A percentile compares a stretch with the other conserved stretches of the same genome.
Evolutionary conservation across 2,888 invertebrate genomes (phyloP).

Genomic region (Tetropium fuscum): DNA sequence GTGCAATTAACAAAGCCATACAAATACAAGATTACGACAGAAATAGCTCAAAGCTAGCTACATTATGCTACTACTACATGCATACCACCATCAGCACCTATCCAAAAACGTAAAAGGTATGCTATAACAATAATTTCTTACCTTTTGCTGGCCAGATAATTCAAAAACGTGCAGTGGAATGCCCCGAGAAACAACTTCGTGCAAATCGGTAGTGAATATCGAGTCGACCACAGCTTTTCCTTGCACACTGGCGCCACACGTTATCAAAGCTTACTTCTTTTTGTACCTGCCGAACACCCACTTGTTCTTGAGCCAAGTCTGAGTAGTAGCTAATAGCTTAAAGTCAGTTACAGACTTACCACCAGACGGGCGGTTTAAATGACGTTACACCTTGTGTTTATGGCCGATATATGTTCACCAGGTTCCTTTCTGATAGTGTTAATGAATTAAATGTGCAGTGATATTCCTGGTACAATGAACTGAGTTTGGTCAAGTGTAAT

Average conservation of each 20-base stretch:
- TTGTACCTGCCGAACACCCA: constrained; percentile 54
- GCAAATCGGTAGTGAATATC: constrained; percentile 55
- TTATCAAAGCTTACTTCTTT: constrained; percentile 47
- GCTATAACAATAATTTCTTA: constrained; percentile 48
- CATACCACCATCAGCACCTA: constrained; percentile 14
- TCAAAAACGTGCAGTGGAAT: constrained; percentile 51
- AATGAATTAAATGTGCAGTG: neutral
- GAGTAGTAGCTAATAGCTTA: constrained; percentile 8
- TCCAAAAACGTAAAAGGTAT: constrained; percentile 38
- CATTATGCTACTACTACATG: too few species aligned
- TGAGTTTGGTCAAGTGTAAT: neutral
- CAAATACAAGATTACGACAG: too few species aligned
- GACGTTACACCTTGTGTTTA: constrained; percentile 17
- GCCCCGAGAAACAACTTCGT: constrained; percentile 57
- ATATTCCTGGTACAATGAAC: neutral
- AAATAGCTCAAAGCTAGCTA: too few species aligned
- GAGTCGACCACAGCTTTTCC: constrained; percentile 37
- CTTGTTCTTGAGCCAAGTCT: constrained; percentile 46
- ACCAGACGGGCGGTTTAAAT: constrained; percentile 6
- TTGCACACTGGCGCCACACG: constrained; percentile 5
- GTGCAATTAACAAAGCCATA: too few species aligned
- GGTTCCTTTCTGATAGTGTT: neutral
- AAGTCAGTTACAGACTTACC: constrained; percentile 28
- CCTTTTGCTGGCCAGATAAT: constrained; percentile 45
- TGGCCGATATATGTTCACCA: neutral